phyloP scores from a whole-genome alignment of 2,888 invertebrate genomes.

The Steinernema scapterisci region DNA sequence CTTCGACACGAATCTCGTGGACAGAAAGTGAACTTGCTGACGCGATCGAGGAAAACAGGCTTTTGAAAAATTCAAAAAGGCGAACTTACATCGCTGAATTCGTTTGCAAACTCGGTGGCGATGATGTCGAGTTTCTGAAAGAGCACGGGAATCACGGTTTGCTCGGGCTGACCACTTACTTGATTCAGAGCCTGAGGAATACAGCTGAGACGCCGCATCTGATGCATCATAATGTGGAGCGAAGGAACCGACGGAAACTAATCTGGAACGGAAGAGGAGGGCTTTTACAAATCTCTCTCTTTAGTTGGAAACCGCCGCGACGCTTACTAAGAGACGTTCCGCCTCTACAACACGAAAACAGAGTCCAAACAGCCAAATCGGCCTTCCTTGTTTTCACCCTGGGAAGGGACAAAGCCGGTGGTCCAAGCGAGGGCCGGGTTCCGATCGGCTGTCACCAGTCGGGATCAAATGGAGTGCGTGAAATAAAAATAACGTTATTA shows the following conservation, averaged over 20 bases:
- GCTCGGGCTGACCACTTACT: background rate
- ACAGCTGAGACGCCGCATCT: conserved; percentile 41
- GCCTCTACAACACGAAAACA: conserved; percentile 8
- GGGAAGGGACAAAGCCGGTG: background rate
- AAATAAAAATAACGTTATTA: background rate
- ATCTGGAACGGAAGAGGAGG: conserved; percentile 18
- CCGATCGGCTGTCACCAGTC: background rate
- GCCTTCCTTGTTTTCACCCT: background rate
- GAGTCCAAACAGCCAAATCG: background rate
- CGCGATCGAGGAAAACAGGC: too few species aligned
- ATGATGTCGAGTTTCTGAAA: conserved; percentile 33
- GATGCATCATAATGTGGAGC: conserved; percentile 7
- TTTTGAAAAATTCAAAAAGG: background rate
- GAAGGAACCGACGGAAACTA: background rate
- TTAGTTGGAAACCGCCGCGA: conserved; percentile 11
- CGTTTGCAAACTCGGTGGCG: conserved; percentile 36
- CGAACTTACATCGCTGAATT: conserved; percentile 20
- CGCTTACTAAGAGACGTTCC: conserved; percentile 16
- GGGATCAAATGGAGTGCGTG: background rate
- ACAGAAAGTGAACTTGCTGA: too few species aligned
- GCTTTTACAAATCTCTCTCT: conserved; percentile 27
- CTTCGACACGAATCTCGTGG: too few species aligned
- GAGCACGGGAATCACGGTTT: background rate
- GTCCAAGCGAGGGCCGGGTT: background rate
- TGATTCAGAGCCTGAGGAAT: conserved; percentile 40